A percentile compares a stretch with the other conserved stretches of the same genome.
These are phyloP conservation scores for Acropora tenuis DNA, from an alignment of 64 coral and sea anemone genomes.

Conservation along the genomic window DNA sequence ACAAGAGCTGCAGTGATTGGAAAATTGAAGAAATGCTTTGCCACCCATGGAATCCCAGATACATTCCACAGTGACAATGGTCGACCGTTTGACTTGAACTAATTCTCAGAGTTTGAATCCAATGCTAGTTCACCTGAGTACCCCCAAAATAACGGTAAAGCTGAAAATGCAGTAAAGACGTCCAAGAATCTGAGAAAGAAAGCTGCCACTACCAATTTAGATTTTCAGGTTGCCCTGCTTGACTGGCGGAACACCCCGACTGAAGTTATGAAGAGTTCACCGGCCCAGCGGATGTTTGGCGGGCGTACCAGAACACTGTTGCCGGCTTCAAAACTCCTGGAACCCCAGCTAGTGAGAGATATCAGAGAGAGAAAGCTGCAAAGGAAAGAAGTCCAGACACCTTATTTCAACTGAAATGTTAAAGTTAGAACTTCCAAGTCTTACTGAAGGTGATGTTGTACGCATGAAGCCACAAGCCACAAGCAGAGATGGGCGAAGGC, in stretches of 20 bases:
- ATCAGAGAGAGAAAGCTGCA: constrained; percentile 26
- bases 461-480: neutral
- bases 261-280: constrained; percentile 30
- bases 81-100: neutral
- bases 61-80: constrained; percentile 37
- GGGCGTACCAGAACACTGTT: neutral
- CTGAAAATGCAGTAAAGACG: neutral
- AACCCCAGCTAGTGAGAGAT: constrained; percentile 26
- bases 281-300: constrained; percentile 20
- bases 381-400: constrained; percentile 29
- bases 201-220: constrained; percentile 16
- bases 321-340: constrained; percentile 28
- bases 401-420: constrained; percentile 38
- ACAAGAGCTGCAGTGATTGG: constrained; percentile 14
- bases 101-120: constrained; percentile 39
- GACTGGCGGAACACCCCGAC: constrained; percentile 10
- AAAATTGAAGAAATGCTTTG: constrained; percentile 33
- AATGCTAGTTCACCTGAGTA: constrained; percentile 10
- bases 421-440: constrained; percentile 49
- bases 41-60: constrained; percentile 31
- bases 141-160: neutral
- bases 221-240: constrained; percentile 25
- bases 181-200: constrained; percentile 7
- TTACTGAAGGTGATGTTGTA: constrained; percentile 28
- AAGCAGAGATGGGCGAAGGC: constrained; percentile 30